Evolutionary conservation across 2,888 invertebrate species (phyloP), one percentile per base, ranked within the genome.

Genomic region (Pyrochroa serraticornis): DNA sequence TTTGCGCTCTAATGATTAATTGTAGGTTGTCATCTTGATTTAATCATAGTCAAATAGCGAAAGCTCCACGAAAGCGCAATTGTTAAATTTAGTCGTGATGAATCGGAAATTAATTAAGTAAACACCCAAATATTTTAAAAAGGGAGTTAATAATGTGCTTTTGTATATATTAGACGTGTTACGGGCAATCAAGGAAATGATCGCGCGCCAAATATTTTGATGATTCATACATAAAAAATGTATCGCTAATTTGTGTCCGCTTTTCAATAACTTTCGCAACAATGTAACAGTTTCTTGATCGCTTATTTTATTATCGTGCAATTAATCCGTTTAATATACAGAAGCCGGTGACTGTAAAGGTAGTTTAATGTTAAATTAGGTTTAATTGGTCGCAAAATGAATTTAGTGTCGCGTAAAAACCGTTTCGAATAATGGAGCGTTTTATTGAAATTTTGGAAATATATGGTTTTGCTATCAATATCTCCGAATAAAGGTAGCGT

Each of bases 221-320:
- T 58, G 58, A 58, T 49, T 58, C 58, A 53, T 58, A 10, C 14
- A 39, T 48, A 53, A 58, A 58, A 58, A 58, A 58, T 53, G 32
- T 31, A 45, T 46, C n/a, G 9, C 7, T 45, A 56, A 43, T 49
- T 51, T 51, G 33, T 43, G 51, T 36, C 43, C 43, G 37, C 36
- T 49, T 48, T 47, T 36, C 42, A 42, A 43, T 32, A 47, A 55
- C 54, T 54, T 54, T 54, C 54, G 47, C 41, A 49, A 47, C 43
- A 43, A 37, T 38, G 30, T 39, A 1, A 51, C 9, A 10, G 31
- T 35, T 48, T 37, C 48, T 48, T 48, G 48, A 46, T 46, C 34
- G 35, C 9, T 9, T 34, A 33, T 36, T 36, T 48, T 38, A 48
- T 37, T 5, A 38, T 10, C 8, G 10, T 7, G 6, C 13, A 30